Evolutionary conservation across 2,888 invertebrate genomes (phyloP).

Genomic region (Acheta domesticus): DNA sequence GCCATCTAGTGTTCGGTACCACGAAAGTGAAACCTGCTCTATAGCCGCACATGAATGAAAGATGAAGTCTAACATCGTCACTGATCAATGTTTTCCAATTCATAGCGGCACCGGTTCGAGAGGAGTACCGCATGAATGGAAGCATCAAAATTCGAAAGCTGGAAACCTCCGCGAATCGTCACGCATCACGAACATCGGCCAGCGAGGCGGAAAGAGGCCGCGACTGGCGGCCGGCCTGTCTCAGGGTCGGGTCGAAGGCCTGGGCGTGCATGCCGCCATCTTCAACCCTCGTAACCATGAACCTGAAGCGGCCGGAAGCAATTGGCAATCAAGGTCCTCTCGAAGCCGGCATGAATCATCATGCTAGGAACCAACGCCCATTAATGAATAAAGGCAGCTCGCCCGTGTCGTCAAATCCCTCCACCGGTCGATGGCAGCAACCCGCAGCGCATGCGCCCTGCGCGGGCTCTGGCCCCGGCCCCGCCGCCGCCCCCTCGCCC

Average conservation of each 20-base stretch:
- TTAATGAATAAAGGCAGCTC: constrained; percentile 3
- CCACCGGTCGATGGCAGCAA: background rate
- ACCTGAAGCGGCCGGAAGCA: background rate
- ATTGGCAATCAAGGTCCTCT: constrained; percentile 1
- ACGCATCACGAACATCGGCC: background rate
- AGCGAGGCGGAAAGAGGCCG: background rate
- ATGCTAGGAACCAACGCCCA: background rate
- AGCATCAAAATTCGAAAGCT: background rate
- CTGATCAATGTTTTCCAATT: no score
- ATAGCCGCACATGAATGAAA: no score
- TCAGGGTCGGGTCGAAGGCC: background rate
- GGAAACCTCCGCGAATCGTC: background rate
- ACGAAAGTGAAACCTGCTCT: no score
- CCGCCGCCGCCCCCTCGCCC: background rate
- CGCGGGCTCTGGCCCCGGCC: background rate
- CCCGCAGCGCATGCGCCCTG: background rate
- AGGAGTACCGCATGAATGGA: background rate
- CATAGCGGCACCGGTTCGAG: no score
- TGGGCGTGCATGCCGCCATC: background rate
- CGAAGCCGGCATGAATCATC: background rate
- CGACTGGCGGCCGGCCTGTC: no score
- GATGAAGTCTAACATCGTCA: no score
- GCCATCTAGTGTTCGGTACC: background rate
- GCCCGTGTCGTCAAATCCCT: background rate
- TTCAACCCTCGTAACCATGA: background rate